A percentile compares a stretch with the other conserved stretches of the same genome.
These are phyloP conservation scores for Drosophila malerkotliana DNA, from an alignment of 1,140 invertebrate genomes.

Conservation along the genomic window DNA sequence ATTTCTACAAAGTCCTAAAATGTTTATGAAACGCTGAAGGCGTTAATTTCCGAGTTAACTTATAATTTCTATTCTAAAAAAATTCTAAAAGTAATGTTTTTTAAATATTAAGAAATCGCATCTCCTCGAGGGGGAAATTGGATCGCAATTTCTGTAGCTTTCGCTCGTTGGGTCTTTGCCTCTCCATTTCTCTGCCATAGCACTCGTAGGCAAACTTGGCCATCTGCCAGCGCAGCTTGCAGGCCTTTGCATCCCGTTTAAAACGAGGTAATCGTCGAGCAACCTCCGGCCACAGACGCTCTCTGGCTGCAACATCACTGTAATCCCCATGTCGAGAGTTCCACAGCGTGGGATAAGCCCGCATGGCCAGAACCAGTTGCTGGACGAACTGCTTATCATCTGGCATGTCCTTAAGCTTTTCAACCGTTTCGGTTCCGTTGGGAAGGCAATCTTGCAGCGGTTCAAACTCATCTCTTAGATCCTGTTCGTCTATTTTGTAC, in stretches of 20 bases:
- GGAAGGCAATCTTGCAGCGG: slow-evolving; percentile 60
- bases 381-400: slow-evolving; percentile 74
- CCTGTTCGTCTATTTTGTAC: slow-evolving; percentile 78
- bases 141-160: slow-evolving; percentile 62
- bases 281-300: slow-evolving; percentile 69
- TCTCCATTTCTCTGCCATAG: slow-evolving; percentile 63
- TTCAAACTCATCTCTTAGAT: slow-evolving; percentile 73
- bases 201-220: slow-evolving; percentile 76
- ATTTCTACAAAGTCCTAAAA: slow-evolving; percentile 12
- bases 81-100: slow-evolving; percentile 6
- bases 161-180: slow-evolving; percentile 51
- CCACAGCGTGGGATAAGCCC: slow-evolving; percentile 71
- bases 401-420: slow-evolving; percentile 71
- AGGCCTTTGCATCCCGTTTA: slow-evolving; percentile 59
- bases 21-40: neutral
- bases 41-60: too few species aligned
- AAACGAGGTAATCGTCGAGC: slow-evolving; percentile 64
- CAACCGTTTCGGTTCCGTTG: neutral
- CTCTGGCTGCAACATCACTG: slow-evolving; percentile 61
- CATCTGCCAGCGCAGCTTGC: slow-evolving; percentile 77
- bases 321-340: slow-evolving; percentile 69
- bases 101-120: slow-evolving; percentile 66
- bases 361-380: slow-evolving; percentile 59
- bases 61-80: neutral
- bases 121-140: slow-evolving; percentile 76